Conservation (phyloP, 2,888 invertebrate species). For the Tipula helvola region DNA sequence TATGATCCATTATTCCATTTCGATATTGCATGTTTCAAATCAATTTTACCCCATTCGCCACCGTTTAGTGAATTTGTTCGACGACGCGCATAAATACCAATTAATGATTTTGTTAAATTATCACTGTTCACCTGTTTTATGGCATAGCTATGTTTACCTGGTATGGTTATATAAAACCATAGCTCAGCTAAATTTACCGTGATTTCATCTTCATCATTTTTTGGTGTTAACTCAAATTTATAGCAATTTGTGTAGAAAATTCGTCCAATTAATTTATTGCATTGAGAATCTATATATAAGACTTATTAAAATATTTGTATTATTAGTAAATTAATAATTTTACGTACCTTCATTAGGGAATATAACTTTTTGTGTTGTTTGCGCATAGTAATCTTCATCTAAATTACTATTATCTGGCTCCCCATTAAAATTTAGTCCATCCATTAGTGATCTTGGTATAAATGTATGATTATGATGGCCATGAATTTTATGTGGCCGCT, state of each 20-base stretch:
- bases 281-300: background rate
- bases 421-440: slow-evolving; percentile 38
- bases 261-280: background rate
- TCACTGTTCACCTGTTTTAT: background rate
- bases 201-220: background rate
- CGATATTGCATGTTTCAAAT: background rate
- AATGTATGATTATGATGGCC: background rate
- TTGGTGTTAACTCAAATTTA: background rate
- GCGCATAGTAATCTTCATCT: slow-evolving; percentile 69
- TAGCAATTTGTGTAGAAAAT: background rate
- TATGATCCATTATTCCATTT: background rate
- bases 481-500: slow-evolving; percentile 45
- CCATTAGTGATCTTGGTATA: slow-evolving; percentile 15
- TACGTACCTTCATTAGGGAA: slow-evolving; percentile 63
- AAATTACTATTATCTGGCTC: slow-evolving; percentile 43
- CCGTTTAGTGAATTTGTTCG: background rate
- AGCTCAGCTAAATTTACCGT: background rate
- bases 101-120: background rate
- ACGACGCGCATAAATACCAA: background rate
- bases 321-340: background rate
- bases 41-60: background rate
- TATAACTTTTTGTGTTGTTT: slow-evolving; percentile 72
- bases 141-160: background rate
- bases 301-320: background rate
- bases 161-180: background rate